These are phyloP conservation scores for Marisa cornuarietis DNA, from an alignment of 1,140 invertebrate species.

Conservation along the genomic window DNA sequence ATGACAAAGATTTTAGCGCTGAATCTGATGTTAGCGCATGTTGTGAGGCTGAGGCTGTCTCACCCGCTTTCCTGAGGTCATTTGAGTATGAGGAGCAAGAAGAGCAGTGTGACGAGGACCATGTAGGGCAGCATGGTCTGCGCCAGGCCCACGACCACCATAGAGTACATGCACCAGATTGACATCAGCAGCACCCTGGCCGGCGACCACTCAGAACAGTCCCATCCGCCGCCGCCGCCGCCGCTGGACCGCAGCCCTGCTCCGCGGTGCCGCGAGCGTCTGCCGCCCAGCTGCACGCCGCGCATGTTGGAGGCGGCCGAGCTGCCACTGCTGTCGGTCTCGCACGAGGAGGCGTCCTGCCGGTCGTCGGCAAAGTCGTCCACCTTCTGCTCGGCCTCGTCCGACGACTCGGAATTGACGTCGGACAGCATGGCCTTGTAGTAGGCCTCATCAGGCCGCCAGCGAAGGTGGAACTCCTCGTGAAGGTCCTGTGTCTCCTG, in stretches of 20 bases:
- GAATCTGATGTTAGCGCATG: too few relatives aligned
- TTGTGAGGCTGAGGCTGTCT: too few relatives aligned
- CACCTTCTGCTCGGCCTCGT: conserved; percentile 20
- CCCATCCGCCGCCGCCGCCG: neutral
- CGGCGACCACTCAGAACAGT: conserved; percentile 17
- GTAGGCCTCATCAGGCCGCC: conserved; percentile 12
- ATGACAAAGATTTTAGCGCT: too few relatives aligned
- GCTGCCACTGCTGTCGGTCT: conserved; percentile 25
- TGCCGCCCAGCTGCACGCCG: conserved; percentile 12
- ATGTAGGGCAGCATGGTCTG: conserved; percentile 30
- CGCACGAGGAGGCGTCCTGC: conserved; percentile 15
- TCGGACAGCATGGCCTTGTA: conserved; percentile 9
- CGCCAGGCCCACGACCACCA: conserved; percentile 32
- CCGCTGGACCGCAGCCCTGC: conserved; percentile 8
- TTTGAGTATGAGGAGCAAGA: conserved; percentile 27
- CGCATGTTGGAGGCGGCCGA: conserved; percentile 12
- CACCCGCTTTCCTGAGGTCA: neutral
- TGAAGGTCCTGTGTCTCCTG: conserved; percentile 6
- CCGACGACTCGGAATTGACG: conserved; percentile 22
- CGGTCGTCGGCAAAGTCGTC: neutral
- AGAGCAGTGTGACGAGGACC: conserved; percentile 31
- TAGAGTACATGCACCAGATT: conserved; percentile 35
- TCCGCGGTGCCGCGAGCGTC: conserved; percentile 2
- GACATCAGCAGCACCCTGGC: conserved; percentile 25
- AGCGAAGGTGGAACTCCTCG: conserved; percentile 22